A percentile compares a stretch with the other conserved stretches of the same genome.
phyloP scores from a whole-genome alignment of 2,113 vertebrate species.

The Cyprinodon variegatus region DNA sequence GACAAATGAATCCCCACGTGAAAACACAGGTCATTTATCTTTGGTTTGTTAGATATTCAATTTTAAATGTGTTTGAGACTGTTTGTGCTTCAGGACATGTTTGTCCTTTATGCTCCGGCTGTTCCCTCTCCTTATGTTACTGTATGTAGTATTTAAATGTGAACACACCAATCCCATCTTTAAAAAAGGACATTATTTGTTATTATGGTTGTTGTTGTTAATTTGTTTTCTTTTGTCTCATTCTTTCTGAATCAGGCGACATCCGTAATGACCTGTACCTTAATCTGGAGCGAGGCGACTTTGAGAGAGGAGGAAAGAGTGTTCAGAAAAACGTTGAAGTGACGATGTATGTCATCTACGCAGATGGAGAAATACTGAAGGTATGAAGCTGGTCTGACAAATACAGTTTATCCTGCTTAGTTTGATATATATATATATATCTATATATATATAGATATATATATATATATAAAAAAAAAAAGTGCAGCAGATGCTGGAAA shows the following conservation, averaged over 20 bases:
- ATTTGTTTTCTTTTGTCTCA: neutral
- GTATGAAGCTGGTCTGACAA: slow-evolving; percentile 56
- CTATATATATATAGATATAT: too few species aligned
- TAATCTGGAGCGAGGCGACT: slow-evolving; percentile 93
- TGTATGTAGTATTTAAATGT: neutral
- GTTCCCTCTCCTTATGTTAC: neutral
- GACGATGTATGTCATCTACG: slow-evolving; percentile 92
- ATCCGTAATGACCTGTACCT: slow-evolving; percentile 96
- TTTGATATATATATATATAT: neutral
- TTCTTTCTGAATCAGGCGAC: slow-evolving; percentile 81
- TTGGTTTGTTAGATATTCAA: slow-evolving; percentile 1
- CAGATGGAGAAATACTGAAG: slow-evolving; percentile 94
- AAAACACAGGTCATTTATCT: slow-evolving; percentile 39
- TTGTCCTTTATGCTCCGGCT: neutral
- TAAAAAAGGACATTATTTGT: neutral
- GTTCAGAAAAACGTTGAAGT: slow-evolving; percentile 99
- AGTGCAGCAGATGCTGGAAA: neutral
- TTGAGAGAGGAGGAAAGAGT: slow-evolving; percentile 97
- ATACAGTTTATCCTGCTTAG: fast-evolving
- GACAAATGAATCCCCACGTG: slow-evolving; percentile 28
- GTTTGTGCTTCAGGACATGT: neutral
- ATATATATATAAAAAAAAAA: too few species aligned
- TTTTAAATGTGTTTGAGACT: neutral
- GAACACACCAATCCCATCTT: neutral
- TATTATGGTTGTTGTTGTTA: neutral